Percentiles rank a stretch among this genome's conserved stretches.
Evolutionary conservation across 2,113 vertebrate genomes (phyloP).

Genomic region (Fulmarus glacialis): DNA sequence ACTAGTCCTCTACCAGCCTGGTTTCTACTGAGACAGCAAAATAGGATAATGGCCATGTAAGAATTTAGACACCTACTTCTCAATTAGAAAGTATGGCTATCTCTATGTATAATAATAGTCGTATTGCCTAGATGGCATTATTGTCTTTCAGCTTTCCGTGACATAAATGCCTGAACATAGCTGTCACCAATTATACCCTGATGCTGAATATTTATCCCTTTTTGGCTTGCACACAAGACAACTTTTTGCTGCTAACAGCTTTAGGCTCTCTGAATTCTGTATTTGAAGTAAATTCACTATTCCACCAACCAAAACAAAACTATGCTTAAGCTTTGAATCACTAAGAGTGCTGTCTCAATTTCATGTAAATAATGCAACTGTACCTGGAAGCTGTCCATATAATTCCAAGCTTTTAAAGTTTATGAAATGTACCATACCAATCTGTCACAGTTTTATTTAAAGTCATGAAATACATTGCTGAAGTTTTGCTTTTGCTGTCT

Average conservation of each 20-base stretch:
- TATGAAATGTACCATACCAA: slow-evolving; percentile 48
- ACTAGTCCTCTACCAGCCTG: neutral
- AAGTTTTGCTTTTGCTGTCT: slow-evolving; percentile 57
- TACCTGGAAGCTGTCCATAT: slow-evolving; percentile 51
- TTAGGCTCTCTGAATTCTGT: neutral
- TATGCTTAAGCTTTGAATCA: slow-evolving; percentile 19
- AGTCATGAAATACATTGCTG: slow-evolving; percentile 30
- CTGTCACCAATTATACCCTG: neutral
- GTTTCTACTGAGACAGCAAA: neutral
- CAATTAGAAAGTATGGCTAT: neutral
- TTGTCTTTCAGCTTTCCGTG: neutral
- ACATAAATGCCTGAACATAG: neutral
- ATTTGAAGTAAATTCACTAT: neutral
- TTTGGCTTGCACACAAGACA: neutral
- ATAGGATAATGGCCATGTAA: neutral
- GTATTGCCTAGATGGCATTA: neutral
- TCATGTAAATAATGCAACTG: slow-evolving; percentile 39
- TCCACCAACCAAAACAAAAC: slow-evolving; percentile 29
- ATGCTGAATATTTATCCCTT: neutral
- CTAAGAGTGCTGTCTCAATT: slow-evolving; percentile 1
- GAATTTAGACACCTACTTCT: neutral
- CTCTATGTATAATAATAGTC: neutral
- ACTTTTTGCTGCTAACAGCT: neutral
- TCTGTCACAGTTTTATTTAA: slow-evolving; percentile 61
- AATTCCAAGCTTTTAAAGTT: slow-evolving; percentile 60